Evolutionary conservation across 2,113 vertebrate species (phyloP).

Genomic region (Cyprinodon tularosa): DNA sequence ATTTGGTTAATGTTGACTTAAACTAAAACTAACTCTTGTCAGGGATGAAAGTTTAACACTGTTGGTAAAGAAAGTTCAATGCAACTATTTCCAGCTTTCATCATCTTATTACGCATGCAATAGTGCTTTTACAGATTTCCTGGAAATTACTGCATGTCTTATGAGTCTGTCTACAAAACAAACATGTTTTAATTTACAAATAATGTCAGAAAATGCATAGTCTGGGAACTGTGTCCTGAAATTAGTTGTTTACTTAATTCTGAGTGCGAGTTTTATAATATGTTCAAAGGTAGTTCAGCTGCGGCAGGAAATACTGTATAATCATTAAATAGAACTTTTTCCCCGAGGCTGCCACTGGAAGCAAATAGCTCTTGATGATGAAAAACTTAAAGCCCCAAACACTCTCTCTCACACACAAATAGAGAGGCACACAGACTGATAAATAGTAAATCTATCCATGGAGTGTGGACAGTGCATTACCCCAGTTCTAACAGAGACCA

Average conservation of each 20-base stretch:
- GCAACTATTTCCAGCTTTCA: not conserved
- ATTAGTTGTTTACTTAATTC: not conserved
- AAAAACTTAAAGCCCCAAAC: constrained; percentile 14
- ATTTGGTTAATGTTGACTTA: too few species aligned
- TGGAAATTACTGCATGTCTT: not conserved
- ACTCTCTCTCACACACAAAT: not conserved
- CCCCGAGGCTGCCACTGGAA: not conserved
- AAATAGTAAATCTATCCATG: constrained; percentile 37
- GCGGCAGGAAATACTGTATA: constrained; percentile 13
- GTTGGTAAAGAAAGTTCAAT: not conserved
- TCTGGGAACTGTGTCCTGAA: not conserved
- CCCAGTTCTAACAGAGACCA: constrained; percentile 58
- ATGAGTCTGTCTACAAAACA: not conserved
- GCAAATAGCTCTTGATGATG: constrained; percentile 1
- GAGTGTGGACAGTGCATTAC: constrained; percentile 55
- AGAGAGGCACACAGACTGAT: constrained; percentile 12
- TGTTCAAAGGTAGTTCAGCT: constrained; percentile 2
- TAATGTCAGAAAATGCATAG: not conserved
- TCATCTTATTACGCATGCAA: not conserved
- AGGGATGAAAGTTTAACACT: not conserved
- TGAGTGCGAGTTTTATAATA: not conserved
- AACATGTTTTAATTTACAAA: constrained; percentile 4
- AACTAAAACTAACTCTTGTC: too few species aligned
- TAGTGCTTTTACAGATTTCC: not conserved
- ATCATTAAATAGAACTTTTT: constrained; percentile 17